A percentile compares a stretch with the other conserved stretches of the same genome.
These are phyloP conservation scores for Orchestia grillus DNA, from an alignment of 1,140 invertebrate genomes.

Conservation along the genomic window DNA sequence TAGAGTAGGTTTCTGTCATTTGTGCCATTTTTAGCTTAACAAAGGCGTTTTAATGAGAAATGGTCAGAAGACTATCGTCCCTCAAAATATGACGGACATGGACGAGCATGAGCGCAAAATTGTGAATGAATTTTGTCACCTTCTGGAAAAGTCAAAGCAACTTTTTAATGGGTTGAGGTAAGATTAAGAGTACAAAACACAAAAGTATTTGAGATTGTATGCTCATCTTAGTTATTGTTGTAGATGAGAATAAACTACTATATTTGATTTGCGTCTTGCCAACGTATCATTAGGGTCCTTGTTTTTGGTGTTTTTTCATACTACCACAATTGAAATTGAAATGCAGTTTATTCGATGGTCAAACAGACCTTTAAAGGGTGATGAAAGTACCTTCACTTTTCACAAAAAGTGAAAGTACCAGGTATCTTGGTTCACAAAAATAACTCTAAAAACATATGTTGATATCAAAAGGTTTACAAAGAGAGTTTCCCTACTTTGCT, in stretches of 20 bases:
- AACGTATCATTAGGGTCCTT: too few species aligned
- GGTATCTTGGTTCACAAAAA: too few species aligned
- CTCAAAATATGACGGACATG: slow-evolving; percentile 69
- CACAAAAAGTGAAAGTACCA: too few species aligned
- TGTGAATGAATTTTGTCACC: slow-evolving; percentile 95
- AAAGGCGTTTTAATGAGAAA: slow-evolving; percentile 25
- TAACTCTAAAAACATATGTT: too few species aligned
- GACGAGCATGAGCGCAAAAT: slow-evolving; percentile 87
- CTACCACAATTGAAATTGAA: too few species aligned
- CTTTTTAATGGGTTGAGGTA: slow-evolving; percentile 95
- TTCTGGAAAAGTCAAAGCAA: slow-evolving; percentile 97
- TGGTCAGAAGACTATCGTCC: slow-evolving; percentile 36
- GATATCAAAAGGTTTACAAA: too few species aligned
- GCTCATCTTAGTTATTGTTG: background rate
- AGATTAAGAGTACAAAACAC: slow-evolving; percentile 25
- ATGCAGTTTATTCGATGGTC: too few species aligned
- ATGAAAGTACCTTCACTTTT: too few species aligned
- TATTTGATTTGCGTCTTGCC: too few species aligned
- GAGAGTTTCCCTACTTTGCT: too few species aligned
- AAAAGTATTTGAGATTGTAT: background rate
- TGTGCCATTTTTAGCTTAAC: background rate
- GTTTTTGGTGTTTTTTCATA: too few species aligned
- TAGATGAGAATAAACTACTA: background rate
- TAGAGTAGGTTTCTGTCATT: slow-evolving; percentile 30
- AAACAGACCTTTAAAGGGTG: too few species aligned